Evolutionary conservation across 2,888 invertebrate genomes (phyloP), one percentile per base, ranked within the genome.

Genomic region (Boloria euphrosyne): DNA sequence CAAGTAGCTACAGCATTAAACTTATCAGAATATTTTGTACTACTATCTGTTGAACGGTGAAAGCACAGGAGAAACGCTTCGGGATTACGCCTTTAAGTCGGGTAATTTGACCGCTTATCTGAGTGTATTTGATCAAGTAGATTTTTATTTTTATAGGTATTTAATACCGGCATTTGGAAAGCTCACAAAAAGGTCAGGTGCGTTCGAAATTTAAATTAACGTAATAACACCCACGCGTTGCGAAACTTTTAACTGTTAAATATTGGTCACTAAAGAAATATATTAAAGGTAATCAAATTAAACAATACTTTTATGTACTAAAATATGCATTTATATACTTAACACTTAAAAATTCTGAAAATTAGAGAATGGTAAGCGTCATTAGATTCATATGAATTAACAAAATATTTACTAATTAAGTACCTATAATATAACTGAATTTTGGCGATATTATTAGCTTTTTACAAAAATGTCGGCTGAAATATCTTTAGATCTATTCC

Each of bases 1-100:
- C 71, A 73, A 73, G 72, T 71, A 75, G 74, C 75, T 73, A 46
- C 13, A 27, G 13, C 27, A 27, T 52, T 46, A 44, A 58, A 58
- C 16, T 46, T 51, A 57, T 51, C 66, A 75, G 71, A 74, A 73
- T 75, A 78, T 78, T 79, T 71, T 69, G 72, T 79, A 79, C 80
- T 78, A 79, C 71, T 70, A 74, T 49, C 81, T 82, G 73, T 78
- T 78, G 80, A 78, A 75, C 71, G 79, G 84, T 77, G 82, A 87
- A 87, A 86, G 83, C 80, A 78, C 75, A 81, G 76, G 78, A 75
- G 73, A 78, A 72, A 72, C 71, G 75, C 77, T 76, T 71, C 71
- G 67, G 70, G 73, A 76, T 81, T 77, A 80, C 76, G 71, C 71
- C 68, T 71, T 65, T 57, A 72, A 74, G 58, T 59, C 61, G 71